Base-by-base conservation (phyloP, 2,888 invertebrate genomes). In the Thecophora atra region DNA sequence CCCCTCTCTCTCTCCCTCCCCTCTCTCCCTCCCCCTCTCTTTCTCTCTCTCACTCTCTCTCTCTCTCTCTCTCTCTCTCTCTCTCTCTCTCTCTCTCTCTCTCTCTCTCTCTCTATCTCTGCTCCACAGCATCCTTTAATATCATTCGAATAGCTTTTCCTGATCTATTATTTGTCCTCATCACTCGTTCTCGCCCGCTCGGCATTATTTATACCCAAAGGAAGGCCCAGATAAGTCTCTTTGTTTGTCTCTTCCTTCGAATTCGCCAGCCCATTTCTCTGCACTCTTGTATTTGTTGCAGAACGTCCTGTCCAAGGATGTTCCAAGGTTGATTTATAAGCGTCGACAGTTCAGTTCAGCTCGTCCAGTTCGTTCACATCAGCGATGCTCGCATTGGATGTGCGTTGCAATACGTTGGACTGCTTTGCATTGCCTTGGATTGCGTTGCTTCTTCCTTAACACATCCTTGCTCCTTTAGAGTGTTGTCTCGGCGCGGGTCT, bases 131-230 rank as follows among this genome's bases (percentile, higher is more conserved):
- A n/a, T n/a, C n/a, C n/a, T n/a, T n/a, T n/a, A n/a, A n/a, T n/a
- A 28, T 51, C 28, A 51, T 68, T 58, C 37, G 56, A 37, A 56
- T 37, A n/a, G 26, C 44, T 58, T 26, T 19, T 26, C 26, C 24
- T 68, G 42, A 37, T 56, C 68, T 82, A 81, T 82, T 80, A 82
- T 82, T 82, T 82, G 81, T 82, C 82, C 80, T 81, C 82, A 80
- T 82, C 78, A 79, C n/a, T 78, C 82, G 47, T 47, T 17, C 47
- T 47, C 47, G n/a, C 15, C n/a, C 0, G 11, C 78, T 11, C 81
- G 80, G 80, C 82, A 82, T 82, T 82, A 82, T 82, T 82, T 82
- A 82, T 82, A 81, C 80, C 82, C 78, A 79, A 79, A 78, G 80
- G 80, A 74, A 72, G 72, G 73, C 71, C 74, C 56, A 75, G 74